A percentile compares a stretch with the other conserved stretches of the same genome.
Conservation (phyloP, 2,888 invertebrate genomes). For the Dendrolimus houi region DNA sequence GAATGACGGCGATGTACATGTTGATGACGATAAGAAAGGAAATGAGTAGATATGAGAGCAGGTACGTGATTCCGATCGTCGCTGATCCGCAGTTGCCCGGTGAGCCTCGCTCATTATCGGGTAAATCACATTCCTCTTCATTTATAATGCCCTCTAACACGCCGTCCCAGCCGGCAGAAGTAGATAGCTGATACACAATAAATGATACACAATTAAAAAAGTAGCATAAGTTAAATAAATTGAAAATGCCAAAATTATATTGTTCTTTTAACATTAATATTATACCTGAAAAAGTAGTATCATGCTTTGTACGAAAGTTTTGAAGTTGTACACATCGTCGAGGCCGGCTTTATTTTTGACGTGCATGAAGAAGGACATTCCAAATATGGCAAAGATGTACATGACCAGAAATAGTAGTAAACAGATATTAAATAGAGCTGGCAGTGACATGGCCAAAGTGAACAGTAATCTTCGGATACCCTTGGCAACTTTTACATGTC, state of each 20-base stretch:
- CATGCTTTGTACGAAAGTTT: constrained; percentile 98
- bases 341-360: constrained; percentile 96
- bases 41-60: constrained; percentile 97
- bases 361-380: constrained; percentile 99
- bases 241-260: neutral
- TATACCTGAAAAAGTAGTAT: constrained; percentile 95
- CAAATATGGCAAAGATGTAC: constrained; percentile 99
- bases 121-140: constrained; percentile 92
- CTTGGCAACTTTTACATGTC: constrained; percentile 98
- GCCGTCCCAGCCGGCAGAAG: constrained; percentile 97
- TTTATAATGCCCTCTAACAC: constrained; percentile 97
- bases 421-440: constrained; percentile 99
- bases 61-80: constrained; percentile 95
- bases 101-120: constrained; percentile 92
- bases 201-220: constrained; percentile 44
- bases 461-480: constrained; percentile 98
- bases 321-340: constrained; percentile 98
- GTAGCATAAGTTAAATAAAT: constrained; percentile 22
- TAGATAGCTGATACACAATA: constrained; percentile 87
- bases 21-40: constrained; percentile 99
- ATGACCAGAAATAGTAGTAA: constrained; percentile 97
- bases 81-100: constrained; percentile 96
- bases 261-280: no score
- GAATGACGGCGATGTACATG: constrained; percentile 99
- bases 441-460: constrained; percentile 98